Evolutionary conservation across 2,797 vertebrate genomes (phyloP), one percentile per base, ranked within the genome.

Genomic region (Parotocinclus haroldoi): DNA sequence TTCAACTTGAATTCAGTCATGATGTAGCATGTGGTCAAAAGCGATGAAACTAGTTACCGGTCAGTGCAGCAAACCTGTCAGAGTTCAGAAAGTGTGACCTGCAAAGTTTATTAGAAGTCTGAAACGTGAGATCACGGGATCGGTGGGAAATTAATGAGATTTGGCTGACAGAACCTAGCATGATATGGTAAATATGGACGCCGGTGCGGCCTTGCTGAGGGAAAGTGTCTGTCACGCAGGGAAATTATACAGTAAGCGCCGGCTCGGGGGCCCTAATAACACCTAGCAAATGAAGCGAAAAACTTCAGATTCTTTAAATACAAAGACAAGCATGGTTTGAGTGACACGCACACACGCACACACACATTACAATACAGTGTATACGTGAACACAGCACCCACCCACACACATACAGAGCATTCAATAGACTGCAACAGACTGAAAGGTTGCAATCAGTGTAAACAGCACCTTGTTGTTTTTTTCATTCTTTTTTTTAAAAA

Each of bases 401-500:
- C 65, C 9, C 48, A 45, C 38, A 7, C 39, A 45, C 38, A 52
- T n/a, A 44, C 56, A 60, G 19, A 46, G 10, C 58, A 42, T 58
- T 58, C 61, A 51, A 51, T 58, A 57, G 19, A 40, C 40, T 45
- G 16, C 12, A 27, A 52, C 36, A 49, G 45, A 52, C 68, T 71
- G 54, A 64, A 71, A 64, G 61, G 54, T 62, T 58, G 62, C 61
- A 71, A 63, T 71, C 68, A 64, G 54, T 66, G 69, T 71, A 71
- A 71, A 68, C 7, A 45, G 63, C 68, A 67, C 56, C 60, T 65
- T 74, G 63, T 68, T 71, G 49, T 49, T 49, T 65, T 60, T 64
- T 58, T 27, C 27, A 2, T 5, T 27, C 27, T 27, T 5, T 27
- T 27, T 27, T 27, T 27, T 27, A 3, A 3, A 10, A 54, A 44